These are phyloP conservation scores for Kryptolebias marmoratus DNA, from an alignment of 2,113 vertebrate species.

Conservation along the genomic window DNA sequence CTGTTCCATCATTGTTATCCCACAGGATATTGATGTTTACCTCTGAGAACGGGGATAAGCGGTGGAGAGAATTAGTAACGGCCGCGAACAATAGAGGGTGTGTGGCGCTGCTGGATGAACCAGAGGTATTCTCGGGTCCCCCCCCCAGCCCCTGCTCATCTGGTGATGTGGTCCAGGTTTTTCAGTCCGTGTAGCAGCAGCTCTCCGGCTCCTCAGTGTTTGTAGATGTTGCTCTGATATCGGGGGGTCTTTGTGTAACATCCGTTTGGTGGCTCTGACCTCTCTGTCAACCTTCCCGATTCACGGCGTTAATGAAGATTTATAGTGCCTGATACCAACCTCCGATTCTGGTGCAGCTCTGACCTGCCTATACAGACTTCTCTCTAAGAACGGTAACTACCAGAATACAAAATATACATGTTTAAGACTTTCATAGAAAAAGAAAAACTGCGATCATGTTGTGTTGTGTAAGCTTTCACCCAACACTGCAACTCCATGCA, in stretches of 20 bases:
- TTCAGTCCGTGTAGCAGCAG: conserved; percentile 5
- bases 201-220: neutral
- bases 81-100: conserved; percentile 49
- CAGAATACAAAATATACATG: too few species aligned
- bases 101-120: conserved; percentile 22
- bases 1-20: conserved; percentile 27
- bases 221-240: conserved; percentile 3
- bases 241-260: conserved; percentile 38
- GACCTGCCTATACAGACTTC: too few species aligned
- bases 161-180: conserved; percentile 7
- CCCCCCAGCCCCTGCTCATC: neutral
- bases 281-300: conserved; percentile 24
- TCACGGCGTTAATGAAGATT: conserved; percentile 10
- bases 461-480: too few species aligned
- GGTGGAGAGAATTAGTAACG: conserved; percentile 39
- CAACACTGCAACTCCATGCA: too few species aligned
- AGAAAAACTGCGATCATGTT: too few species aligned
- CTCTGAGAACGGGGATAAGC: conserved; percentile 22
- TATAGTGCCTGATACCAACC: too few species aligned
- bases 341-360: too few species aligned
- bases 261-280: conserved; percentile 2
- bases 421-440: too few species aligned
- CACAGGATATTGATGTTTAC: conserved; percentile 51
- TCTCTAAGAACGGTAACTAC: too few species aligned
- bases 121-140: neutral